Evolutionary conservation across 1,140 invertebrate genomes (phyloP), one percentile per base, ranked within the genome.

Genomic region (Formica selysi): DNA sequence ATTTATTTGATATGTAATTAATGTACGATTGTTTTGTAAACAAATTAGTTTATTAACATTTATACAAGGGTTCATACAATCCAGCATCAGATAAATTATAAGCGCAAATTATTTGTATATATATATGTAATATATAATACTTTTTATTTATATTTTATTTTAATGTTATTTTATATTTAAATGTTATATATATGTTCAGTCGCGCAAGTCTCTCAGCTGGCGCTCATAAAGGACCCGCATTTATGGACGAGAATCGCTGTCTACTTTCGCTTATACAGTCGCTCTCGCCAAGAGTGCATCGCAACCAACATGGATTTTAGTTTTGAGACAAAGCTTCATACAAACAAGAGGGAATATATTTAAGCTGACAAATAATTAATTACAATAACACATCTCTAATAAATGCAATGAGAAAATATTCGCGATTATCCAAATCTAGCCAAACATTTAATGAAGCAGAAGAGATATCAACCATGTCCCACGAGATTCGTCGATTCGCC

Each of bases 31-130:
- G 51, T 78, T 70, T 54, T 59, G 38, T 71, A 86, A 90, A 91
- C 88, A 85, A 91, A 91, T 91, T 89, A 88, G 86, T 91, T 92
- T 93, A 94, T 93, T 88, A 93, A 94, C 91, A 93, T 93, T 92
- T 92, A 92, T 92, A 89, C 91, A 93, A 84, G 86, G 65, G 22
- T 87, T 91, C 68, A 61, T 93, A 93, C 89, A 92, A 88, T 92
- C 89, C 89, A 91, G 93, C 92, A 83, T 93, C 93, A 91, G 92
- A 93, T 94, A 94, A 94, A 94, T 94, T 93, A 93, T 92, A 93
- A 93, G 90, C 83, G 1, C 48, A 65, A 86, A 84, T 89, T 87
- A 83, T 61, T 71, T 86, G 41, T 51, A 85, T 32, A 73, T 91
- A 41, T 41, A 29, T 29, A 29, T 29, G 26, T 29, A 29, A 29